A percentile compares a stretch with the other conserved stretches of the same genome.
Evolutionary conservation across 2,113 vertebrate genomes (phyloP).

Genomic region (Anoura caudifer): DNA sequence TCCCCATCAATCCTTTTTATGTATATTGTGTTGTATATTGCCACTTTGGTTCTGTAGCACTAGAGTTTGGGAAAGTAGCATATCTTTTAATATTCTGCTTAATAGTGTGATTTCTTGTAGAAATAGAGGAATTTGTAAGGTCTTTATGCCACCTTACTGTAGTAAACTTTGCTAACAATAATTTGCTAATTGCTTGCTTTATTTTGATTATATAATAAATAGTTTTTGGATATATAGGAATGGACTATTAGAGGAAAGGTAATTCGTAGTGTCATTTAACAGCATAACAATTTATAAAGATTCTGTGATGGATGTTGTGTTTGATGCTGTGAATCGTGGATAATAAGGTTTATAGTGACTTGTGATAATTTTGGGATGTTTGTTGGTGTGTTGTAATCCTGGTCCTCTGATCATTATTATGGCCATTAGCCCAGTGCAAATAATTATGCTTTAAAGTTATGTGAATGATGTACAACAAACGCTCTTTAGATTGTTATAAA

Average conservation of each 20-base stretch:
- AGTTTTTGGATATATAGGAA: not conserved
- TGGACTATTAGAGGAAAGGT: not conserved
- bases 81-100: not conserved
- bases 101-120: not conserved
- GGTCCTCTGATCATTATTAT: not conserved
- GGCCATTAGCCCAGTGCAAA: not conserved
- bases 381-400: not conserved
- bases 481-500: not conserved
- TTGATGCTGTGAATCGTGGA: not conserved
- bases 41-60: not conserved
- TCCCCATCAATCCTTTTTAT: not conserved
- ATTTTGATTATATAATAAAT: slow-evolving; percentile 8
- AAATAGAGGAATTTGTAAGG: not conserved
- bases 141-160: not conserved
- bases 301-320: not conserved
- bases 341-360: not conserved
- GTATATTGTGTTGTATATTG: not conserved
- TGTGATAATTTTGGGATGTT: not conserved
- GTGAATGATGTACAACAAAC: not conserved
- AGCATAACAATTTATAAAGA: not conserved
- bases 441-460: not conserved
- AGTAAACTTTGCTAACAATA: not conserved
- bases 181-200: not conserved
- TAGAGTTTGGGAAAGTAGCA: not conserved
- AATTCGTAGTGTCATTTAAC: not conserved